Evolutionary conservation across 2,113 vertebrate genomes (phyloP), one percentile per base, ranked within the genome.

Genomic region (Engraulis encrasicolus): DNA sequence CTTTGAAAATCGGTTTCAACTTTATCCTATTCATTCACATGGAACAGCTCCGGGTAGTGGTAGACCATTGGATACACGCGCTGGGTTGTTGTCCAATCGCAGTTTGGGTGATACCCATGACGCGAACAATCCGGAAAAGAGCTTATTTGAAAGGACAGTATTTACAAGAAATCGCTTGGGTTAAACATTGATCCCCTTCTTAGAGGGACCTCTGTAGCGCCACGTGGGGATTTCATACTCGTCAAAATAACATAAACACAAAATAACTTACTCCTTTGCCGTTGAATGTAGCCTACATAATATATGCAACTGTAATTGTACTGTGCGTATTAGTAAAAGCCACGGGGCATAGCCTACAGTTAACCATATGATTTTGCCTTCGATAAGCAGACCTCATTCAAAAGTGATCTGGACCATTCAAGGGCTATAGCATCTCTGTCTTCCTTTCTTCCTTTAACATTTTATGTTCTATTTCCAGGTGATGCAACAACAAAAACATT

Each of bases 111-210:
- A n/a, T 1, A 4, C 0, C 19, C 6, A 50, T 27, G 34, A 17
- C n/a, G 0, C 54, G 82, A 0, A 54, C 89, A 86, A 49, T 52
- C 78, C 89, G 84, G 86, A 84, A 83, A 84, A 20, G 36, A 31
- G 82, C n/a, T 96, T 97, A 95, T 95, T 38, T 80, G 88, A 96
- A 97, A 83, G 23, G 40, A 27, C 6, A 19, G 80, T 88, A 88
- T 96, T 98, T 98, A 96, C 96, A 94, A 98, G 96, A 98, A 98
- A 96, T 94, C 89, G 88, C 38, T 80, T 92, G 91, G 88, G 81
- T 80, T 1, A 74, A 71, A 34, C 0, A 31, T 71, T 14, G 12
- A 34, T 31, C 27, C 27, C 27, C 20, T 54, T 19, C 49, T 36
- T 66, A 23, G 27, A 23, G 17, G 18, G 6, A 52, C 14, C 6